A percentile compares a stretch with the other conserved stretches of the same genome.
phyloP scores from a whole-genome alignment of 2,797 vertebrate genomes.

The Galaxias olidus region DNA sequence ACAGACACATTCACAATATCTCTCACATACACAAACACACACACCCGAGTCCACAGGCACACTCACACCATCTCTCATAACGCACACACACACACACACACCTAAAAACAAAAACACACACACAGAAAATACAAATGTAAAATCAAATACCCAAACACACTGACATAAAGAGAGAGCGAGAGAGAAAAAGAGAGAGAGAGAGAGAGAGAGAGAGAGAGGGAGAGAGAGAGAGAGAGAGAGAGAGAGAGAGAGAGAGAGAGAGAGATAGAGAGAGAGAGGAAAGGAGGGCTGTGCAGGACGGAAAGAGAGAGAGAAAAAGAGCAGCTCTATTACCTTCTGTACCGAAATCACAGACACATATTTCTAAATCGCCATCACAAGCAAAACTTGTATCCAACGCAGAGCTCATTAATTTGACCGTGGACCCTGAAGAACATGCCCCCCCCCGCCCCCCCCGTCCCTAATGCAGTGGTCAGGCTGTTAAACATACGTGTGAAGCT shows the following conservation, averaged over 20 bases:
- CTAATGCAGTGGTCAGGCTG: slow-evolving; percentile 56
- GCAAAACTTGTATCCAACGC: too few relatives aligned
- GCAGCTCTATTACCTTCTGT: too few relatives aligned
- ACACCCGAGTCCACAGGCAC: slow-evolving; percentile 30
- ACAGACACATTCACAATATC: not conserved
- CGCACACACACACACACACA: slow-evolving; percentile 13
- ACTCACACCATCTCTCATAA: slow-evolving; percentile 10
- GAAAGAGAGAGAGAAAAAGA: too few relatives aligned
- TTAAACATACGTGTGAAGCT: slow-evolving; percentile 67
- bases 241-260: too few relatives aligned
- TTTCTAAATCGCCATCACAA: too few relatives aligned
- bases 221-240: too few relatives aligned
- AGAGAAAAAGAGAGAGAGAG: slow-evolving; percentile 22
- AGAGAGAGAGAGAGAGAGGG: not conserved
- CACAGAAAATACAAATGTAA: slow-evolving; percentile 6
- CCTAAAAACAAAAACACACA: not conserved
- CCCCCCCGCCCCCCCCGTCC: slow-evolving; percentile 32
- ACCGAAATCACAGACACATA: too few relatives aligned
- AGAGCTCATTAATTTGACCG: too few relatives aligned
- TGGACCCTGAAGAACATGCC: slow-evolving; percentile 11
- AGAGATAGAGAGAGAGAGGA: too few relatives aligned
- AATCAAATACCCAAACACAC: slow-evolving; percentile 1
- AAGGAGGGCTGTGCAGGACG: too few relatives aligned
- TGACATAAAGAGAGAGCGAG: slow-evolving; percentile 25
- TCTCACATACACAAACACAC: slow-evolving; percentile 1